These are phyloP conservation scores for Calvadosia cruxmelitensis DNA, from an alignment of 30 jellyfish, hydroid and myxozoan species.

Conservation along the genomic window DNA sequence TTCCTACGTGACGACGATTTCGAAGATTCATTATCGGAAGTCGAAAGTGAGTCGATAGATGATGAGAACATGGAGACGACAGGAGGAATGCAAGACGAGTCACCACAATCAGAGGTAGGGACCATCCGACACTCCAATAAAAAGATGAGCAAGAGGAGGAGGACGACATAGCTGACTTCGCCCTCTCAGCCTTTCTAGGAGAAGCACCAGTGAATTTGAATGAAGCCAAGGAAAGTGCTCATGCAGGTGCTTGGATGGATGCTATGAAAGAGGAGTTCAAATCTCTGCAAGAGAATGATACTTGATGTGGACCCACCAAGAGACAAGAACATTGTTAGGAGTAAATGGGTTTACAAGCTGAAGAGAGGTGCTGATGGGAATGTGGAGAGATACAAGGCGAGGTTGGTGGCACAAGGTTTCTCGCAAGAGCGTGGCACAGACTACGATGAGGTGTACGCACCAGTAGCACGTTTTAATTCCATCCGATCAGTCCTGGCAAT, in stretches of 20 bases:
- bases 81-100: too few relatives aligned
- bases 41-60: background rate
- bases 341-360: background rate
- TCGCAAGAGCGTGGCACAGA: conserved; percentile 6
- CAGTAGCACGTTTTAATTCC: conserved; percentile 10
- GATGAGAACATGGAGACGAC: background rate
- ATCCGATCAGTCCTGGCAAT: conserved; percentile 19
- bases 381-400: conserved; percentile 10
- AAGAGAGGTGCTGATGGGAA: conserved; percentile 2
- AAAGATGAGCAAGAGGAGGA: too few relatives aligned
- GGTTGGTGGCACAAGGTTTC: conserved; percentile 21
- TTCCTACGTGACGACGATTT: too few relatives aligned
- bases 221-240: background rate
- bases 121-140: too few relatives aligned
- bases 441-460: conserved; percentile 18
- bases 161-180: background rate
- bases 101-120: too few relatives aligned
- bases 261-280: background rate
- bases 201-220: background rate
- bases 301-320: background rate
- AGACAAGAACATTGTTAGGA: background rate
- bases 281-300: background rate
- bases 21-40: background rate
- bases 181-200: background rate
- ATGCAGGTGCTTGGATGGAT: background rate